phyloP scores from a whole-genome alignment of 1,140 invertebrate genomes.

The Drosophila sucinea region DNA sequence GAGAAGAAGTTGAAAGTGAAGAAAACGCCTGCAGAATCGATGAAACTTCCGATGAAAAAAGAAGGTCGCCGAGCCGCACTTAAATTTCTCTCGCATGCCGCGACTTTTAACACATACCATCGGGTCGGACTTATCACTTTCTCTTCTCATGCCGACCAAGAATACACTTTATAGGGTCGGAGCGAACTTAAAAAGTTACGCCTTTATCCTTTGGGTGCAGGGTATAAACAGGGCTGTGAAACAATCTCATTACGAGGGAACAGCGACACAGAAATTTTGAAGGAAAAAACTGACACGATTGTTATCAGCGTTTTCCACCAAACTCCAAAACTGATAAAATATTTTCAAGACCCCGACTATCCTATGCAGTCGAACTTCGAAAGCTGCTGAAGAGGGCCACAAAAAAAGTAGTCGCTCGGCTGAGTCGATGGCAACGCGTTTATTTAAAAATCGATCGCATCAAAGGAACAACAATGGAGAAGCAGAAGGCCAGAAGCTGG shows the following conservation, averaged over 20 bases:
- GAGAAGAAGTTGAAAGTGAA: no score
- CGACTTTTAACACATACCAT: no score
- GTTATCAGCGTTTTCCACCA: slow-evolving; percentile 75
- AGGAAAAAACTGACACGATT: slow-evolving; percentile 67
- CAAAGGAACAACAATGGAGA: slow-evolving; percentile 63
- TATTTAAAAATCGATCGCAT: slow-evolving; percentile 75
- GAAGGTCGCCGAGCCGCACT: no score
- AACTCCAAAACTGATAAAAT: slow-evolving; percentile 74
- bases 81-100: no score
- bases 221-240: slow-evolving; percentile 60
- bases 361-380: slow-evolving; percentile 8
- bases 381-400: not conserved
- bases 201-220: slow-evolving; percentile 11
- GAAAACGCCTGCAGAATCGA: no score
- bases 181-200: not conserved
- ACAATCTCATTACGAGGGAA: slow-evolving; percentile 70
- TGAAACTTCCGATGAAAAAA: no score
- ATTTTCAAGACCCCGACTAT: slow-evolving; percentile 63
- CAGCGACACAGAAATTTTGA: slow-evolving; percentile 22
- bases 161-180: no score
- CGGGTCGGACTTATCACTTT: no score
- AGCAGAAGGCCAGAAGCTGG: slow-evolving; percentile 29
- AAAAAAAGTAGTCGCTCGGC: slow-evolving; percentile 40
- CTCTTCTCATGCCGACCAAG: no score
- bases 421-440: slow-evolving; percentile 49